Percentiles rank a stretch among this genome's conserved stretches.
These are phyloP conservation scores for Lasioglossum zephyrum DNA, from an alignment of 2,888 invertebrate species.

Conservation along the genomic window DNA sequence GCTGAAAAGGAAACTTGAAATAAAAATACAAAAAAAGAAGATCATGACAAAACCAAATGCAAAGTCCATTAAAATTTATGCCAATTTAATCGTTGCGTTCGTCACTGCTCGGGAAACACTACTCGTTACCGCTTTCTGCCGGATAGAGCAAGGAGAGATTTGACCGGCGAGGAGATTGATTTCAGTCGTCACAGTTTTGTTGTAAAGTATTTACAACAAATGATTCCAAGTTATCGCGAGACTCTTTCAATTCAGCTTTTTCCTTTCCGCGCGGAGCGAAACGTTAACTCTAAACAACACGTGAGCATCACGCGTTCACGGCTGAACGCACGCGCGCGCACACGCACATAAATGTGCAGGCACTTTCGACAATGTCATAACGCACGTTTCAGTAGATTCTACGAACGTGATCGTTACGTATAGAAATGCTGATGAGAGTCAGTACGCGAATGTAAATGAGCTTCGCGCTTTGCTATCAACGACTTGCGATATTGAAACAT, in stretches of 20 bases:
- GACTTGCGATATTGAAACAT: not conserved
- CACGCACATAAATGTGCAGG: slow-evolving; percentile 25
- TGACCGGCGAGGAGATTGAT: not conserved
- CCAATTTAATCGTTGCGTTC: not conserved
- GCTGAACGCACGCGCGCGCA: slow-evolving; percentile 11
- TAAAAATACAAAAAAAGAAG: slow-evolving; percentile 2
- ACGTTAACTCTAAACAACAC: slow-evolving; percentile 47
- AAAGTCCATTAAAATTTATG: slow-evolving; percentile 1
- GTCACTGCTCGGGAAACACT: not conserved
- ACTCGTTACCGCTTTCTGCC: not conserved
- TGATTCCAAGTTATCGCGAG: slow-evolving; percentile 34
- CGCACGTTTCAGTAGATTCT: slow-evolving; percentile 39
- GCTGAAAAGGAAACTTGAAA: slow-evolving; percentile 46
- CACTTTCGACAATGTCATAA: slow-evolving; percentile 45
- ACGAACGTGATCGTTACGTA: slow-evolving; percentile 30
- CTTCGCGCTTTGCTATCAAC: not conserved
- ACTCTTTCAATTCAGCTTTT: slow-evolving; percentile 14
- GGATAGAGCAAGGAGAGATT: not conserved
- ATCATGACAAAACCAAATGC: slow-evolving; percentile 10
- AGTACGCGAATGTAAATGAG: not conserved
- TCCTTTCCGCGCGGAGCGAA: slow-evolving; percentile 5
- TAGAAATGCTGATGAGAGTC: not conserved
- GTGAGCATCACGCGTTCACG: slow-evolving; percentile 51
- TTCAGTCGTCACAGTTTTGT: not conserved
- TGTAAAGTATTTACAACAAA: not conserved